These are phyloP conservation scores for Plebejus melissa DNA, from an alignment of 2,888 invertebrate genomes.

Conservation along the genomic window DNA sequence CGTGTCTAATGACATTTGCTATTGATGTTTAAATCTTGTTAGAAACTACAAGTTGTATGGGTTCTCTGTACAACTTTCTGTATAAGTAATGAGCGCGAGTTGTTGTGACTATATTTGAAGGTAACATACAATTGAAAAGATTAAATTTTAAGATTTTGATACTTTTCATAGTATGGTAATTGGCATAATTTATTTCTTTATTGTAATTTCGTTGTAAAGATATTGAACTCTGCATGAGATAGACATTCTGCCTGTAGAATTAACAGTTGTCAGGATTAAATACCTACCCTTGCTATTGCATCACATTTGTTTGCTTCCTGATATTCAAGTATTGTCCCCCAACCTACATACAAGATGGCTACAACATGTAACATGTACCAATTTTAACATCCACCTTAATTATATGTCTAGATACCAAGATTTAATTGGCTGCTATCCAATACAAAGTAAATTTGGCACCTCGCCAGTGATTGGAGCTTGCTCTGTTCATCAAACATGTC, in stretches of 20 bases:
- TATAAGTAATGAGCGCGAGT: conserved; percentile 49
- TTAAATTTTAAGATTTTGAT: neutral
- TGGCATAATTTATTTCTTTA: neutral
- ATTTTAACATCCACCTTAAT: conserved; percentile 54
- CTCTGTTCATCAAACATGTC: conserved; percentile 71
- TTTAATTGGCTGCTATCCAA: conserved; percentile 79
- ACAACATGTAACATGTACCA: conserved; percentile 66
- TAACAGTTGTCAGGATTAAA: neutral
- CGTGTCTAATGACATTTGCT: conserved; percentile 63
- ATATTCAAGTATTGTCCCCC: conserved; percentile 4
- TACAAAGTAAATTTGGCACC: conserved; percentile 73
- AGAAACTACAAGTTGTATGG: conserved; percentile 39
- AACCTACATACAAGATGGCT: conserved; percentile 48
- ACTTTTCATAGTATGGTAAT: too few relatives aligned
- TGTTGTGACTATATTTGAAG: conserved; percentile 39
- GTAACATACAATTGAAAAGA: neutral
- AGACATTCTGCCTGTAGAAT: neutral
- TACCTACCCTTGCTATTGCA: neutral
- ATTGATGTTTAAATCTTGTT: conserved; percentile 74
- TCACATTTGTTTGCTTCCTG: neutral
- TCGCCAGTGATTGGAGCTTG: conserved; percentile 68
- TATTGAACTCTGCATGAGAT: neutral
- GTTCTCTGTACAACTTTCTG: conserved; percentile 55
- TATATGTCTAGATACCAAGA: conserved; percentile 58
- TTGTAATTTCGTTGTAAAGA: neutral